These are phyloP conservation scores for Chroicocephalus ridibundus DNA, from an alignment of 2,113 vertebrate species.

Conservation along the genomic window DNA sequence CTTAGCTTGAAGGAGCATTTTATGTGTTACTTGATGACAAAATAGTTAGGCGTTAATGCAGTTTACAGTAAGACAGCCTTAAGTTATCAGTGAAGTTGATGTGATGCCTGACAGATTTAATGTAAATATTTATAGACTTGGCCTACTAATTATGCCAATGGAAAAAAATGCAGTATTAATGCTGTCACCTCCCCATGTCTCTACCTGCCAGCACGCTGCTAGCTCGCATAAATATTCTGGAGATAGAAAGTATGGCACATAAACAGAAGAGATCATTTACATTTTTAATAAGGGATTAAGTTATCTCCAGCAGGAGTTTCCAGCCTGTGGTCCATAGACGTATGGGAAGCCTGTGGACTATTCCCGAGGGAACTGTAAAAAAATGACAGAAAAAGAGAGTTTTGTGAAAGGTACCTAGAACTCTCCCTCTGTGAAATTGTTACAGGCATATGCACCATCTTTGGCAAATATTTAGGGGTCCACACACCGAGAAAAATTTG, in stretches of 20 bases:
- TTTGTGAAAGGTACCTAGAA: not conserved
- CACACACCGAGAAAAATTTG: not conserved
- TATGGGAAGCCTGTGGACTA: not conserved
- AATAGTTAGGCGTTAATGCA: slow-evolving; percentile 59
- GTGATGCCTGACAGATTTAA: slow-evolving; percentile 55
- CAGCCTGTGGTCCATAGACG: not conserved
- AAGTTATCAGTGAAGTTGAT: slow-evolving; percentile 53
- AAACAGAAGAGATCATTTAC: slow-evolving; percentile 48
- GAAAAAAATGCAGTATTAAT: slow-evolving; percentile 31
- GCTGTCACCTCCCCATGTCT: not conserved
- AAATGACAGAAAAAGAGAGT: not conserved
- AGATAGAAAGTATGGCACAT: slow-evolving; percentile 30
- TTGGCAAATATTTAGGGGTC: not conserved
- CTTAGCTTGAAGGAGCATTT: slow-evolving; percentile 53
- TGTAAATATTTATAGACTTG: slow-evolving; percentile 70
- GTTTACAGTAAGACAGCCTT: slow-evolving; percentile 42
- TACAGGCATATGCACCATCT: not conserved
- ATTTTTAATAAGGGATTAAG: slow-evolving; percentile 53
- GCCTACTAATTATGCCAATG: slow-evolving; percentile 62
- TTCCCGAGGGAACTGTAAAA: not conserved
- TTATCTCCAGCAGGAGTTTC: slow-evolving; percentile 5
- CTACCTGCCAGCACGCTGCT: slow-evolving; percentile 47
- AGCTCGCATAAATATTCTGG: slow-evolving; percentile 43
- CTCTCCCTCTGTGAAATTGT: not conserved
- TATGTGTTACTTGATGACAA: slow-evolving; percentile 57